Conservation (phyloP, 2,113 vertebrate species). For the Tringa solitaria region DNA sequence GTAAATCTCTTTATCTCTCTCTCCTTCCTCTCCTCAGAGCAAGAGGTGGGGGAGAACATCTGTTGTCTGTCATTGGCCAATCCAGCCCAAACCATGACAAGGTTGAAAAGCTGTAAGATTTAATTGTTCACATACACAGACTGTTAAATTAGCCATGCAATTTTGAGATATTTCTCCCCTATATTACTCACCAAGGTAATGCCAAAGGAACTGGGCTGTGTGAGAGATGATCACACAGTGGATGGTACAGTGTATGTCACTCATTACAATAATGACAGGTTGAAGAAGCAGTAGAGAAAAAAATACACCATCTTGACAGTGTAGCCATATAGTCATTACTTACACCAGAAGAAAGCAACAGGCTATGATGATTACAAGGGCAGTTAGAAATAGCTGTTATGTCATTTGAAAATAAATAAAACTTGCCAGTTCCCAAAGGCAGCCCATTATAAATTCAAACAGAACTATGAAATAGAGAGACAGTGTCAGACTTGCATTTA, state of each 20-base stretch:
- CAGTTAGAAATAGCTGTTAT: not conserved
- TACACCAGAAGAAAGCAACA: not conserved
- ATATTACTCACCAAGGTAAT: not conserved
- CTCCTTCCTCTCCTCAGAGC: too few relatives aligned
- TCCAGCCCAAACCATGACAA: too few relatives aligned
- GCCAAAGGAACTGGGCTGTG: not conserved
- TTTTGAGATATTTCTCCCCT: not conserved
- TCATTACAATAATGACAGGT: not conserved
- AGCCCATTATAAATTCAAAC: not conserved
- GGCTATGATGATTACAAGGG: not conserved
- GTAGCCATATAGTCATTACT: not conserved
- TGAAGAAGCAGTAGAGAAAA: not conserved
- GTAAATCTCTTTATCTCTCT: too few relatives aligned
- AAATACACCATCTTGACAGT: not conserved
- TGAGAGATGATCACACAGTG: not conserved
- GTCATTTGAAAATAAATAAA: not conserved
- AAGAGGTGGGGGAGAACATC: too few relatives aligned
- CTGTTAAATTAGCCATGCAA: accelerated
- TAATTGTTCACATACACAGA: not conserved
- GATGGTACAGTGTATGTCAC: not conserved
- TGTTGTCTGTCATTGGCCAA: too few relatives aligned
- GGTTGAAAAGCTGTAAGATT: not conserved
- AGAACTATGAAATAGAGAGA: not conserved
- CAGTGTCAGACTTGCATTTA: not conserved
- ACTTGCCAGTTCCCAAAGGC: not conserved